These are phyloP conservation scores for Nymphalis c-album DNA, from an alignment of 2,888 invertebrate genomes.

Conservation along the genomic window DNA sequence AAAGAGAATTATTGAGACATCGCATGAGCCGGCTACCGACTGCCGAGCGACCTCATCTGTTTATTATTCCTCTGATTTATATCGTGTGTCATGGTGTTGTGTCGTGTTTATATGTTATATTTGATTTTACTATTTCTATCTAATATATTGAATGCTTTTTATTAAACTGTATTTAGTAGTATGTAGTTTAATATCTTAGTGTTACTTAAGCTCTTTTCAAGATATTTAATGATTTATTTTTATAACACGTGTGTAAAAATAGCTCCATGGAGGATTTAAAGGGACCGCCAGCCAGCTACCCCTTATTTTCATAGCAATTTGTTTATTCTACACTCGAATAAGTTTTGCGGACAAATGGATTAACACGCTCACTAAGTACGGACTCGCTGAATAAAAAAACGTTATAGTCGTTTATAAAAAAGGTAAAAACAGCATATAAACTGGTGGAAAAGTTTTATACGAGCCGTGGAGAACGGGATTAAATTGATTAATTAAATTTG, in stretches of 20 bases:
- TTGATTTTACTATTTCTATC: background rate
- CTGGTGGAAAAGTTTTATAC: slow-evolving; percentile 39
- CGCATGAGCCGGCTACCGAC: slow-evolving; percentile 41
- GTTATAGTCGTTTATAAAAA: slow-evolving; percentile 20
- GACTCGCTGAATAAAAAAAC: slow-evolving; percentile 17
- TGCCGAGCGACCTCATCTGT: slow-evolving; percentile 43
- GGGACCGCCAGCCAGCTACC: slow-evolving; percentile 61
- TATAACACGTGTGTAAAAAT: slow-evolving; percentile 49
- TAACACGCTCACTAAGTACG: slow-evolving; percentile 43
- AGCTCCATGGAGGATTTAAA: slow-evolving; percentile 60
- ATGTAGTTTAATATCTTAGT: background rate
- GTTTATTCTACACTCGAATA: slow-evolving; percentile 48
- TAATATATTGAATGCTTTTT: background rate
- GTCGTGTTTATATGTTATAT: slow-evolving; percentile 11
- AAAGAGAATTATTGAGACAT: slow-evolving; percentile 48
- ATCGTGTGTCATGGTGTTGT: slow-evolving; percentile 43
- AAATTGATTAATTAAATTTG: slow-evolving; percentile 79
- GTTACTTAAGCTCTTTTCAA: background rate
- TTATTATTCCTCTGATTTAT: slow-evolving; percentile 45
- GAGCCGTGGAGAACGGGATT: slow-evolving; percentile 53
- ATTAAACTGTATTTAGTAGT: background rate
- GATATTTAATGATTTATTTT: slow-evolving; percentile 20
- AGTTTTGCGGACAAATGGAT: slow-evolving; percentile 57
- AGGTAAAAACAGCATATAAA: slow-evolving; percentile 31
- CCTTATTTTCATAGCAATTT: slow-evolving; percentile 69